Evolutionary conservation across 2,113 vertebrate genomes (phyloP), one percentile per base, ranked within the genome.

Genomic region (Nothocercus nigrocapillus): DNA sequence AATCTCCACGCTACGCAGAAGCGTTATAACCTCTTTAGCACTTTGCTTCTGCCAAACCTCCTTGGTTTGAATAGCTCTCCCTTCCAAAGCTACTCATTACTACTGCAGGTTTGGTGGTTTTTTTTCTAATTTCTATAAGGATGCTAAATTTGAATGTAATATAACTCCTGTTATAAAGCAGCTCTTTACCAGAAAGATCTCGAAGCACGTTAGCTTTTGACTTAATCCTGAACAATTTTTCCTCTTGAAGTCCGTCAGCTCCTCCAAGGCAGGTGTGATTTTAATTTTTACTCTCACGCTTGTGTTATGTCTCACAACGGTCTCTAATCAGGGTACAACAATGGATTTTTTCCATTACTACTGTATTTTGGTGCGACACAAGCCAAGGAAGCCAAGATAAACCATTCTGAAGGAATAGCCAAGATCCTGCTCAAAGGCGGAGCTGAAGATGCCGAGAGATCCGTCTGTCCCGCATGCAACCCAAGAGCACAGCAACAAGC

Each of bases 391-490:
- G 38, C 49, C 79, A 68, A 49, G 42, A 58, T 4, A 36, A 64
- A 42, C 42, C 7, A 1, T 8, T 34, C 19, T 11, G 54, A n/a
- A 47, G 32, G 72, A 36, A 4, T 13, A 30, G 36, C 51, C 58
- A 40, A 32, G 36, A 34, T 13, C 12, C 12, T 14, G 42, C 20
- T 22, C 74, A n/a, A 61, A 44, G 42, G 66, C 3, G 30, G 49
- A 69, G 61, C n/a, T 64, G 47, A 32, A 34, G 64, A 17, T 28
- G 79, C 64, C 42, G 9, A 3, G 36, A 74, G 32, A 28, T 1
- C 10, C 1, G 2, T n/a, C 56, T 63, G 20, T 44, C 34, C 45
- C 66, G 11, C 10, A 32, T 27, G 8, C 32, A 2, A 7, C 0
- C 11, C 5, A 10, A 56, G 49, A 30, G n/a, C 3, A 54, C 49